These are phyloP conservation scores for Saturnia japonica DNA, from an alignment of 2,888 invertebrate genomes.

Conservation along the genomic window DNA sequence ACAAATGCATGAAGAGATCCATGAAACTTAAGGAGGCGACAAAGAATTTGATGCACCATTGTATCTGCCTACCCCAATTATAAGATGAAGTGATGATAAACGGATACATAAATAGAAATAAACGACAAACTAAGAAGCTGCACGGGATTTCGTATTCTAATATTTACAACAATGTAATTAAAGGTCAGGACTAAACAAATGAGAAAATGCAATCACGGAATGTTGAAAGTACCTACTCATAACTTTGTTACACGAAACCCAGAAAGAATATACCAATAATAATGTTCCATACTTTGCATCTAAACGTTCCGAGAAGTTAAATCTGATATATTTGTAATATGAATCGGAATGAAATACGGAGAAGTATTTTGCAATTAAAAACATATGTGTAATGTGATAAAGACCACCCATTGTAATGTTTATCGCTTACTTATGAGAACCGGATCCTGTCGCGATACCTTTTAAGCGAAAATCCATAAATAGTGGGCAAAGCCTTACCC, in stretches of 20 bases:
- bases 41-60: neutral
- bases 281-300: neutral
- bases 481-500: neutral
- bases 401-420: conserved; percentile 35
- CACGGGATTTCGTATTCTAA: too few relatives aligned
- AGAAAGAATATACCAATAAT: neutral
- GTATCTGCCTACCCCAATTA: neutral
- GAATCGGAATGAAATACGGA: conserved; percentile 19
- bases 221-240: neutral
- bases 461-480: neutral
- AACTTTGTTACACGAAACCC: neutral
- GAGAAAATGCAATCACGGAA: neutral
- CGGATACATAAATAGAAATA: neutral
- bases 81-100: neutral
- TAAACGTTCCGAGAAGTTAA: neutral
- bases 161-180: neutral
- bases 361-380: conserved; percentile 33
- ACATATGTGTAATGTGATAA: conserved; percentile 24
- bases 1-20: neutral
- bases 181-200: neutral
- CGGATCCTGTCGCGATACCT: neutral
- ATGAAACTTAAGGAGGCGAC: neutral
- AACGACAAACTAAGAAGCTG: neutral
- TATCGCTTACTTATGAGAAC: neutral
- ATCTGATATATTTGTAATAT: conserved; percentile 4